phyloP scores from a whole-genome alignment of 2,797 vertebrate species.

The Schizopygopsis pylzovi region DNA sequence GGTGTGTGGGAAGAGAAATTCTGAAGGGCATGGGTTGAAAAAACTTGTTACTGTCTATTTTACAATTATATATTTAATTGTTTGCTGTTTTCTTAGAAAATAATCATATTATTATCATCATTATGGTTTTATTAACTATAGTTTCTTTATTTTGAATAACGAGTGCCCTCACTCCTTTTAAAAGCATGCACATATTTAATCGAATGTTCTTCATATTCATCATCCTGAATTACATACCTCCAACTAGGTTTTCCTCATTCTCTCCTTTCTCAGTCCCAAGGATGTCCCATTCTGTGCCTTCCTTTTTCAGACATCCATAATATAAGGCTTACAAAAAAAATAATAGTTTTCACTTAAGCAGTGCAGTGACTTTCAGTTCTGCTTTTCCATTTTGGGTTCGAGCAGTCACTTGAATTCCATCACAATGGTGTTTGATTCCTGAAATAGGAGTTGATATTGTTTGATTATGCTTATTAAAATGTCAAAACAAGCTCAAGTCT shows the following conservation, averaged over 20 bases:
- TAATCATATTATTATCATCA: conserved; percentile 68
- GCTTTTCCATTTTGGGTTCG: conserved; percentile 33
- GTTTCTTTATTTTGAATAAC: conserved; percentile 69
- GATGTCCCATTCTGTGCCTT: conserved; percentile 29
- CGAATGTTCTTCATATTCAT: conserved; percentile 60
- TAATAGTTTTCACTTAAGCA: neutral
- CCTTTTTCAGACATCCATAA: conserved; percentile 59
- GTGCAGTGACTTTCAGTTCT: conserved; percentile 32
- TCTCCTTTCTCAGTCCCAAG: conserved; percentile 50
- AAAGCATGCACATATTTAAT: conserved; percentile 81
- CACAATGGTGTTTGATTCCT: conserved; percentile 72
- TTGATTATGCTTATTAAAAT: conserved; percentile 63
- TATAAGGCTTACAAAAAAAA: conserved; percentile 76
- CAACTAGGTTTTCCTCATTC: conserved; percentile 48
- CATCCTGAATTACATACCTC: conserved; percentile 64
- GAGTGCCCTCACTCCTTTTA: conserved; percentile 73
- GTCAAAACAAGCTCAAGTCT: conserved; percentile 44
- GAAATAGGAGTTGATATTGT: conserved; percentile 78
- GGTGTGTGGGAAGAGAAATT: conserved; percentile 74
- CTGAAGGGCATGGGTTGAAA: conserved; percentile 43
- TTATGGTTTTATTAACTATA: conserved; percentile 70
- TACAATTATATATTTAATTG: conserved; percentile 70
- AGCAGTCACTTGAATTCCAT: conserved; percentile 45
- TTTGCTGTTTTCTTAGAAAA: conserved; percentile 74
- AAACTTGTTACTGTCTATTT: conserved; percentile 64